phyloP scores from a whole-genome alignment of 1,140 invertebrate genomes.

The Trachymyrmex septentrionalis region DNA sequence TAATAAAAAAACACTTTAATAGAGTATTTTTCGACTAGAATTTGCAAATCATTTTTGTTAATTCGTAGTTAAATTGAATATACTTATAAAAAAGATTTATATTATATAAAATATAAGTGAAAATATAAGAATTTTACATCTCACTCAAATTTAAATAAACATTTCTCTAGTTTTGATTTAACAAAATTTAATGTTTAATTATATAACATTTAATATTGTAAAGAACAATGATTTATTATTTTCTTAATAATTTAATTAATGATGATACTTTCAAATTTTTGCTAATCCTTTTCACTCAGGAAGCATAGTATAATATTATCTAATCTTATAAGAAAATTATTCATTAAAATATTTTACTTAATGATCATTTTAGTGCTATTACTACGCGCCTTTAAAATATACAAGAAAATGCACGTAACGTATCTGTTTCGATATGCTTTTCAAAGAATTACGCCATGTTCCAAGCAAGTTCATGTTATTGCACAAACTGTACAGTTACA shows the following conservation, averaged over 20 bases:
- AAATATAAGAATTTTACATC: not conserved
- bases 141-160: not conserved
- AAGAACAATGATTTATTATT: not conserved
- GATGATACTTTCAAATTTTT: not conserved
- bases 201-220: not conserved
- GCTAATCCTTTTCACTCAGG: too few relatives aligned
- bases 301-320: too few relatives aligned
- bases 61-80: not conserved
- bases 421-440: constrained; percentile 5
- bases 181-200: not conserved
- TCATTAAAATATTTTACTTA: constrained; percentile 1
- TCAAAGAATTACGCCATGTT: not conserved
- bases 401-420: not conserved
- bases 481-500: constrained; percentile 25
- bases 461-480: constrained; percentile 30
- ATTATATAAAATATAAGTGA: not conserved
- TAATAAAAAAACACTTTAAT: constrained; percentile 40
- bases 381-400: not conserved
- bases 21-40: not conserved
- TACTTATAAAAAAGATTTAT: not conserved
- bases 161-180: not conserved
- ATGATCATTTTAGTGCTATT: not conserved
- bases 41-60: not conserved
- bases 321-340: not conserved
- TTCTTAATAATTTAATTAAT: not conserved